phyloP scores from a whole-genome alignment of 1,140 invertebrate genomes.

The Cyclargus thomasi region DNA sequence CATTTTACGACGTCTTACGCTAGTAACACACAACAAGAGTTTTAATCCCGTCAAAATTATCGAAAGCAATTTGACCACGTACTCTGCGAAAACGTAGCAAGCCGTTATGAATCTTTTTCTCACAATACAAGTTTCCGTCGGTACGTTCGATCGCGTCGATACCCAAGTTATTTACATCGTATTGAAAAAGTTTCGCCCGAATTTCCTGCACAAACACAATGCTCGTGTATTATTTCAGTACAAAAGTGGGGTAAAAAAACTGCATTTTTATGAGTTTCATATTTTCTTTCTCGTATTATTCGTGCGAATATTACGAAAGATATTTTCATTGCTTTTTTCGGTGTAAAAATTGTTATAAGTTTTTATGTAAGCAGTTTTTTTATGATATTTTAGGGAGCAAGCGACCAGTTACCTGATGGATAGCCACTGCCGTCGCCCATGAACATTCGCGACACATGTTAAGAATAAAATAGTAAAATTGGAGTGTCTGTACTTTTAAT shows the following conservation, averaged over 20 bases:
- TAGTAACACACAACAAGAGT: too few species aligned
- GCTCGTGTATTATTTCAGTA: background rate
- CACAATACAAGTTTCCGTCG: background rate
- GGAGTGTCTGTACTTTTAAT: too few species aligned
- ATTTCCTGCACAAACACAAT: background rate
- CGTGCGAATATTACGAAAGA: background rate
- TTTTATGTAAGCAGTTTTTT: too few species aligned
- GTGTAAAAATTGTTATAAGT: too few species aligned
- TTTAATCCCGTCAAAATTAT: too few species aligned
- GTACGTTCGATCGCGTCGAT: background rate
- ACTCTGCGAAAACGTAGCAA: background rate
- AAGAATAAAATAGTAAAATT: too few species aligned
- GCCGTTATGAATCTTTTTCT: background rate
- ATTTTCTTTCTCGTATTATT: background rate
- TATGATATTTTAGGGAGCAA: too few species aligned
- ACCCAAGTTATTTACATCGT: background rate
- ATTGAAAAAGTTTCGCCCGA: background rate
- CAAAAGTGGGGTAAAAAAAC: background rate
- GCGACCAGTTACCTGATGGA: too few species aligned
- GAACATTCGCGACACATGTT: too few species aligned
- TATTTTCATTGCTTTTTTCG: background rate
- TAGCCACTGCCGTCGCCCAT: too few species aligned
- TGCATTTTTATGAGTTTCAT: conserved; percentile 1
- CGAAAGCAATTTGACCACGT: background rate
- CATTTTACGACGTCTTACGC: too few species aligned